Evolutionary conservation across 1,140 invertebrate genomes (phyloP).

Genomic region (Anoplophora glabripennis): DNA sequence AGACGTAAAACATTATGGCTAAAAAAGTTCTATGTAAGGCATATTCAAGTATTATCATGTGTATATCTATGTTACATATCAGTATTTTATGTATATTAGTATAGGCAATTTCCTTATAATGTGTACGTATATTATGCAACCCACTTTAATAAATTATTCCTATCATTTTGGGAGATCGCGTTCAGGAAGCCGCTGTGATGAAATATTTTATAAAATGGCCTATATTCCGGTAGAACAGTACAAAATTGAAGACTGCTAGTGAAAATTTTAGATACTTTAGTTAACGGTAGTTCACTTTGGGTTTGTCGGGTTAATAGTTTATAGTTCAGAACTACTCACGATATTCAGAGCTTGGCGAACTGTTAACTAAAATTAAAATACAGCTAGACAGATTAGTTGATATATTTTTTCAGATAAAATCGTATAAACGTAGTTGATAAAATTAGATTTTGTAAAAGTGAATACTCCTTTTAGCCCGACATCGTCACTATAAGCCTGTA

Average conservation of each 20-base stretch:
- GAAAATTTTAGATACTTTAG: slow-evolving; percentile 8
- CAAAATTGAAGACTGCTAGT: slow-evolving; percentile 34
- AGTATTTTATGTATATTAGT: slow-evolving; percentile 16
- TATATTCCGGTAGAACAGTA: slow-evolving; percentile 32
- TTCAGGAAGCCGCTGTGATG: slow-evolving; percentile 27
- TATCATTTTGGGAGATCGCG: background rate
- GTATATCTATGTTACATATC: slow-evolving; percentile 16
- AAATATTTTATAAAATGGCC: slow-evolving; percentile 22
- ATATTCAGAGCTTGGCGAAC: no score
- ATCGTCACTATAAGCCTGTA: slow-evolving; percentile 16
- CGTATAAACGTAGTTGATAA: slow-evolving; percentile 5
- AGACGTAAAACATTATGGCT: no score
- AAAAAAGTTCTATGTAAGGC: no score
- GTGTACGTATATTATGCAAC: slow-evolving; percentile 3
- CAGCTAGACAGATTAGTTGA: slow-evolving; percentile 4
- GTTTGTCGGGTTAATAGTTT: no score
- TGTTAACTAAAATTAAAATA: no score
- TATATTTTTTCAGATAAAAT: slow-evolving; percentile 15
- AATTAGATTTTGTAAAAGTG: background rate
- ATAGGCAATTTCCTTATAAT: no score
- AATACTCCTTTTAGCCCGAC: slow-evolving; percentile 20
- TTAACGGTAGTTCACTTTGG: no score
- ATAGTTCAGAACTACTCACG: no score
- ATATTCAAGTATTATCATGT: no score
- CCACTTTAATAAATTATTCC: slow-evolving; percentile 10